phyloP scores from a whole-genome alignment of 2,797 vertebrate genomes.

The Carapus acus region DNA sequence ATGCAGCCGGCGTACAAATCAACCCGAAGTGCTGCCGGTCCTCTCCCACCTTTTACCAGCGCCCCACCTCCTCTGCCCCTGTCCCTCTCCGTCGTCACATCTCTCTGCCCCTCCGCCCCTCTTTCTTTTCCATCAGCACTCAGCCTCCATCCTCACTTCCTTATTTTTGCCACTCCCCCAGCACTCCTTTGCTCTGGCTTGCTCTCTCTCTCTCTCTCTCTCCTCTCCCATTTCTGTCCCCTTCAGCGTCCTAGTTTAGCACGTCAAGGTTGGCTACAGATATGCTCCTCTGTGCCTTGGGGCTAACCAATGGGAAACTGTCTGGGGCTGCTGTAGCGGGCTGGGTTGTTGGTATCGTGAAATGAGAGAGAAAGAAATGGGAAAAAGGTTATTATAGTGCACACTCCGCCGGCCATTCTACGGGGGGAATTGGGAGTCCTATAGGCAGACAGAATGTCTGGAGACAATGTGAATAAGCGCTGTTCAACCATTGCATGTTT shows the following conservation, averaged over 20 bases:
- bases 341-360: constrained; percentile 57
- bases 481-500: no score
- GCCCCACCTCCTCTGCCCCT: constrained; percentile 37
- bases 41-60: constrained; percentile 40
- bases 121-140: constrained; percentile 48
- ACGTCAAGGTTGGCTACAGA: constrained; percentile 79
- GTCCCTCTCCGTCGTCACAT: constrained; percentile 9
- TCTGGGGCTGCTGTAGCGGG: constrained; percentile 62
- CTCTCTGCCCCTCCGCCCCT: neutral
- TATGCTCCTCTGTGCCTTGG: constrained; percentile 68
- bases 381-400: constrained; percentile 46
- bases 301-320: constrained; percentile 71
- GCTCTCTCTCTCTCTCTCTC: constrained; percentile 44
- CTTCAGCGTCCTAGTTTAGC: constrained; percentile 78
- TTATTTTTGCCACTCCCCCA: constrained; percentile 59
- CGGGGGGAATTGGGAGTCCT: constrained; percentile 16
- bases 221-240: constrained; percentile 69
- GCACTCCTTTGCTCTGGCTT: constrained; percentile 32
- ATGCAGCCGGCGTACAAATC: constrained; percentile 64
- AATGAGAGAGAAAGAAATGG: constrained; percentile 45
- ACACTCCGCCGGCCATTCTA: constrained; percentile 35
- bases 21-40: constrained; percentile 45
- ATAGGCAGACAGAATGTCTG: neutral
- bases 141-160: constrained; percentile 57
- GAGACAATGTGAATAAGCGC: no score